Evolutionary conservation across 1,140 invertebrate genomes (phyloP).

Genomic region (Zaprionus gabonicus): DNA sequence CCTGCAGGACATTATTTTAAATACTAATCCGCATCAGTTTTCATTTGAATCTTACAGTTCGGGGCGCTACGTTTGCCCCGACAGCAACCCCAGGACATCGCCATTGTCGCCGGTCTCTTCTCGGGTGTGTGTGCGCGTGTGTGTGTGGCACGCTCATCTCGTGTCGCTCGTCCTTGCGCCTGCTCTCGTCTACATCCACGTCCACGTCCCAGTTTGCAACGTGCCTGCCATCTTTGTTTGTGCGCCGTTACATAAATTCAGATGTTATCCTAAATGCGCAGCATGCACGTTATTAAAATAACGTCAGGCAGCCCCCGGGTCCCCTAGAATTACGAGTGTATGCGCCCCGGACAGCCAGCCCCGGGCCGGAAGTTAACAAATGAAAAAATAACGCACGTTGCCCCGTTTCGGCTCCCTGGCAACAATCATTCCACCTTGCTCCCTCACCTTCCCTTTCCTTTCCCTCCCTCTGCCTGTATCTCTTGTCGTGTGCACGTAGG

Average conservation of each 20-base stretch:
- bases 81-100: slow-evolving; percentile 63
- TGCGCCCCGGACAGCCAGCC: slow-evolving; percentile 9
- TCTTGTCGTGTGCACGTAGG: slow-evolving; percentile 31
- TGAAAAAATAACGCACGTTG: slow-evolving; percentile 46
- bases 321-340: slow-evolving; percentile 20
- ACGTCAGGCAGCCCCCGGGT: slow-evolving; percentile 42
- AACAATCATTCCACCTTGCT: background rate
- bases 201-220: slow-evolving; percentile 51
- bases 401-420: slow-evolving; percentile 2
- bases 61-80: slow-evolving; percentile 26
- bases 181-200: slow-evolving; percentile 11
- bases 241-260: slow-evolving; percentile 82
- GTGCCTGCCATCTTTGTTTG: slow-evolving; percentile 77
- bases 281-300: slow-evolving; percentile 83
- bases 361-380: slow-evolving; percentile 46
- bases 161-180: background rate
- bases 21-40: slow-evolving; percentile 84
- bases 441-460: background rate
- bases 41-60: slow-evolving; percentile 73
- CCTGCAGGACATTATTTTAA: slow-evolving; percentile 84
- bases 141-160: background rate
- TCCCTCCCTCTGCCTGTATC: background rate
- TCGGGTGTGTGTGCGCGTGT: background rate
- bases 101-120: slow-evolving; percentile 20
- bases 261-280: slow-evolving; percentile 83